These are phyloP conservation scores for Lepilemur ruficaudatus DNA, from an alignment of 2,797 vertebrate genomes.

Conservation along the genomic window DNA sequence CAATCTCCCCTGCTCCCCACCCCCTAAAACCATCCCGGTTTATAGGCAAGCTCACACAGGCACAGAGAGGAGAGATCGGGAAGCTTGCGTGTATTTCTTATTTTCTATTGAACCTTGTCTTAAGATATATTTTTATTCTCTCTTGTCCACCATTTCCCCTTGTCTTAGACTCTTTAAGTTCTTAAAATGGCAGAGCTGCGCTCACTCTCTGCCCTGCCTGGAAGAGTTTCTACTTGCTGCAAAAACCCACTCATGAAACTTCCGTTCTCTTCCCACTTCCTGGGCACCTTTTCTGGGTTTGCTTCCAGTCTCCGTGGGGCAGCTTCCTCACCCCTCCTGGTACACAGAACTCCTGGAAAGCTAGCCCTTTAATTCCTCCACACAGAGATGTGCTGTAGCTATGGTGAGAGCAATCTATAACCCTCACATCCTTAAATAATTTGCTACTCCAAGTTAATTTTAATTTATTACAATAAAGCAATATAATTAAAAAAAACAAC, in stretches of 20 bases:
- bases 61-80: background rate
- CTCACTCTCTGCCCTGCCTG: background rate
- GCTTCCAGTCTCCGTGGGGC: background rate
- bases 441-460: slow-evolving; percentile 84
- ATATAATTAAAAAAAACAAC: slow-evolving; percentile 80
- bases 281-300: background rate
- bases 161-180: background rate
- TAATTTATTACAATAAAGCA: slow-evolving; percentile 83
- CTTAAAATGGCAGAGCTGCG: background rate
- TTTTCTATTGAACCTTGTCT: background rate
- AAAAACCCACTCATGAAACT: background rate
- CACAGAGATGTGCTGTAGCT: slow-evolving; percentile 83
- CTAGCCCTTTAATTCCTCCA: slow-evolving; percentile 68
- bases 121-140: background rate
- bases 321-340: background rate
- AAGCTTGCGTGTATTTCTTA: background rate
- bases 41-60: background rate
- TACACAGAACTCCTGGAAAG: slow-evolving; percentile 54
- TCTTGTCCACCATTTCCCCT: background rate
- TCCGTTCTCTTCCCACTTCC: background rate
- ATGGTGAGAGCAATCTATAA: slow-evolving; percentile 83
- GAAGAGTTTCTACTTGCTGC: background rate
- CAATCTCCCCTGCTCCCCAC: background rate
- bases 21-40: background rate
- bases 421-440: slow-evolving; percentile 77